Evolutionary conservation across 1,140 invertebrate genomes (phyloP), one percentile per base, ranked within the genome.

Genomic region (Drosophila ercepeae): DNA sequence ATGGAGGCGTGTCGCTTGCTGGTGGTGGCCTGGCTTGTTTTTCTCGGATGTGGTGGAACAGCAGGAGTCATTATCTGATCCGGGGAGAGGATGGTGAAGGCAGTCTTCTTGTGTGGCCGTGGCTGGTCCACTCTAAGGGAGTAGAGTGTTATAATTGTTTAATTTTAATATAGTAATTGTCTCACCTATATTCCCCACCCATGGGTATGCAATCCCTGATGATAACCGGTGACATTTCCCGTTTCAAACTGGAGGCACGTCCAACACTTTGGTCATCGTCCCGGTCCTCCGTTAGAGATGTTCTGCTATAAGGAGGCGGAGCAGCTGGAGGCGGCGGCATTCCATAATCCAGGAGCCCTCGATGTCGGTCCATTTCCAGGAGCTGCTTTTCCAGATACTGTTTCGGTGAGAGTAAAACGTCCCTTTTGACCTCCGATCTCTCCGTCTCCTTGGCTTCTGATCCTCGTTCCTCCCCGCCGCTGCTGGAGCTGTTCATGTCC

Each of bases 1-100:
- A 86, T 76, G 34, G 41, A 91, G 29, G 77, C 64, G 25, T 88
- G 77, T 41, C 83, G 52, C 3, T 19, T 39, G 11, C 58, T 45
- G 32, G 46, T 29, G 1, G 60, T 91, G 86, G 1, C 78, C 8
- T 68, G 71, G 16, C 16, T 42, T 8, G 14, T 18, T 8, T 16
- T 42, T 18, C 88, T 27, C 0, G 57, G 60, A 36, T 42, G 29
- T 1, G 60, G 21, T 13, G 89, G 71, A 3, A 64, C 78, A 63
- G 49, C 86, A 60, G 78, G 78, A 6, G 86, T 75, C 23, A 82
- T 91, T 18, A 90, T 91, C 19, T 91, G 90, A 14, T 91, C 89
- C 6, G 94, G 93, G 4, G 93, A 92, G 39, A 95, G 91, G 52
- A 95, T 94, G 29, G 94, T 93, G 78, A 95, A 95, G 14, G 92